Base-by-base conservation (phyloP, 2,888 invertebrate species). In the Podotricha telesiphe region DNA sequence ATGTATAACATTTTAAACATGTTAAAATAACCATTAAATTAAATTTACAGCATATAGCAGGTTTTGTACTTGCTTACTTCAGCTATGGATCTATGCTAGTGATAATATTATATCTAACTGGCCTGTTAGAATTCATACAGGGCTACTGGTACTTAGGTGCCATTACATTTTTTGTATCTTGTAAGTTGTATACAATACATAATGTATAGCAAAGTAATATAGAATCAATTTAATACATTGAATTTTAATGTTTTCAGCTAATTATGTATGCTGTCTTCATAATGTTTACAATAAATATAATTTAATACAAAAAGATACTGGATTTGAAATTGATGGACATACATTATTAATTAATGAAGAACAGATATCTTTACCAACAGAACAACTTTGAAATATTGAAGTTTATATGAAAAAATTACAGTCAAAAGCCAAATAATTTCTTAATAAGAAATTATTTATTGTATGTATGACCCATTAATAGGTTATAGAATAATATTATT, bases 51-150 rank as follows among this genome's bases (percentile, higher is more conserved):
- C 11, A 53, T 13, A 53, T 34, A 47, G 11, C 34, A 6, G 53
- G 61, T 47, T 67, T 53, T 62, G 61, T 67, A 10, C 51, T 67
- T n/a, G 67, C 61, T 2, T 67, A 67, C 59, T 67, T 67, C 45
- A 28, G 45, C 15, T 67, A 67, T 53, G 61, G 61, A n/a, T 47
- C 45, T 13, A 53, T 67, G 67, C 61, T 67, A 1, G 13, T 53
- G 19, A 53, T 62, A 20, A 28, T 67, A 7, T 10, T 67, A 20
- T 45, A 53, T 19, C 11, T 67, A 34, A 62, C 45, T 13, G 50
- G 61, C 28, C 19, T 67, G n/a, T 47, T 67, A 59, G 45, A 61
- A 45, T 20, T 67, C 11, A 11, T 67, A 34, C 67, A 67, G 37
- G 20, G 42, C n/a, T 45, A 53, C 20, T 67, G 67, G 67, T 7